Conservation (phyloP, 2,797 vertebrate species). For the Rallus crepitans region DNA sequence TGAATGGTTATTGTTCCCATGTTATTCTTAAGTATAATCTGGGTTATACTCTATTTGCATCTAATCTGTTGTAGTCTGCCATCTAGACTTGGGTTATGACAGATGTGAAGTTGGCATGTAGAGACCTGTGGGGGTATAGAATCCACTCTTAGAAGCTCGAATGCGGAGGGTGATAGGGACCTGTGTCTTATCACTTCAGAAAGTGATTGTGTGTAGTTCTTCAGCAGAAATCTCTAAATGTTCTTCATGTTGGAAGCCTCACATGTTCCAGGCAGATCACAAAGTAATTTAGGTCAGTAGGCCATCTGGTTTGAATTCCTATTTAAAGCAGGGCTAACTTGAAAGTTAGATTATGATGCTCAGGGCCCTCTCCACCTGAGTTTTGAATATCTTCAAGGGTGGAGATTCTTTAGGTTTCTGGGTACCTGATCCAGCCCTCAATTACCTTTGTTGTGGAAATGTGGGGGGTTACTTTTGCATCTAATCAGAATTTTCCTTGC, state of each 20-base stretch:
- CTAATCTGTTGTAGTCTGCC: not conserved
- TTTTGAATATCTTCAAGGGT: not conserved
- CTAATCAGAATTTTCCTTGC: not conserved
- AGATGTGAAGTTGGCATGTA: not conserved
- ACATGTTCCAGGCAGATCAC: not conserved
- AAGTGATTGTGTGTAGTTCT: not conserved
- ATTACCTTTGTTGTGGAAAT: not conserved
- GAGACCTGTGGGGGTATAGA: not conserved
- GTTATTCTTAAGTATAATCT: not conserved
- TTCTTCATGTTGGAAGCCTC: not conserved
- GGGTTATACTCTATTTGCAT: not conserved
- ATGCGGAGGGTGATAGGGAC: not conserved
- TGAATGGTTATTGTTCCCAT: not conserved
- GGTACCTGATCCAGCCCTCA: not conserved
- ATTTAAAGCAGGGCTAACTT: not conserved
- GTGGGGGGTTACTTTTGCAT: not conserved
- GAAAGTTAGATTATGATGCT: not conserved
- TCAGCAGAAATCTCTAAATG: not conserved
- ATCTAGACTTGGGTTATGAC: not conserved
- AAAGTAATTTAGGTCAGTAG: not conserved
- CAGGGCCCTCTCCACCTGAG: not conserved
- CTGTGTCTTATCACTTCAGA: not conserved
- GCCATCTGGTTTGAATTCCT: not conserved
- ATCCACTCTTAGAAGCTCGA: not conserved
- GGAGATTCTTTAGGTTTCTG: not conserved